Conservation (phyloP, 1,140 invertebrate genomes). For the Trachymyrmex septentrionalis region DNA sequence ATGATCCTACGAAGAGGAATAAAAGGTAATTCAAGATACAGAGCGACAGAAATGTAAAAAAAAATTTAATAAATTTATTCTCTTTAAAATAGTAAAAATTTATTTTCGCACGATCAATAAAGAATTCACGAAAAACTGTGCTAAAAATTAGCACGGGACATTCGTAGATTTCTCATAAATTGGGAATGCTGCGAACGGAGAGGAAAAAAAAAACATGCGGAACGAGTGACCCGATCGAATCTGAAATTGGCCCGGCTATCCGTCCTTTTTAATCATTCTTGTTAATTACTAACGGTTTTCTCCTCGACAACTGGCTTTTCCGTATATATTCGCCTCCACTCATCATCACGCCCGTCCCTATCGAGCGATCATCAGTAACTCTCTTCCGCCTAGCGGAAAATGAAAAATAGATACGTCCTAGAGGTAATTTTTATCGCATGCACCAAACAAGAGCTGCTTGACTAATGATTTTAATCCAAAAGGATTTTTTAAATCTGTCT, state of each 20-base stretch:
- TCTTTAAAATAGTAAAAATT: neutral
- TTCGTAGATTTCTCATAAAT: slow-evolving; percentile 7
- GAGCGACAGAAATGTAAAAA: neutral
- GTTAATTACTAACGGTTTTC: slow-evolving; percentile 35
- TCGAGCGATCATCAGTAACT: neutral
- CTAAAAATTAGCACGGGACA: slow-evolving; percentile 5
- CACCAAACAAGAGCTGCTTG: neutral
- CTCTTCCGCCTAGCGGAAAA: slow-evolving; percentile 13
- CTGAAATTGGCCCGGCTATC: slow-evolving; percentile 34
- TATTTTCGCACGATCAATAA: neutral
- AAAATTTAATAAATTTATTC: neutral
- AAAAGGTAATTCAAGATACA: neutral
- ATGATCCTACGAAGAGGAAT: too few species aligned
- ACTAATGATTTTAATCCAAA: neutral
- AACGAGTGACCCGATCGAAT: slow-evolving; percentile 5
- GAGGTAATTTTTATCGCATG: neutral
- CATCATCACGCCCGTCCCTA: slow-evolving; percentile 12
- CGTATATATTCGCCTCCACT: slow-evolving; percentile 14
- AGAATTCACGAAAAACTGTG: neutral
- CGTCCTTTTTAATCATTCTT: slow-evolving; percentile 31
- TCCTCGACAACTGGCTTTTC: slow-evolving; percentile 25
- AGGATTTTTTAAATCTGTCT: neutral
- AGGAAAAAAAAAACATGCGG: neutral
- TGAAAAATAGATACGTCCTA: neutral
- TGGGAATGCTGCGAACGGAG: slow-evolving; percentile 19